Evolutionary conservation across 2,888 invertebrate genomes (phyloP).

Genomic region (Leptinotarsa juncta): DNA sequence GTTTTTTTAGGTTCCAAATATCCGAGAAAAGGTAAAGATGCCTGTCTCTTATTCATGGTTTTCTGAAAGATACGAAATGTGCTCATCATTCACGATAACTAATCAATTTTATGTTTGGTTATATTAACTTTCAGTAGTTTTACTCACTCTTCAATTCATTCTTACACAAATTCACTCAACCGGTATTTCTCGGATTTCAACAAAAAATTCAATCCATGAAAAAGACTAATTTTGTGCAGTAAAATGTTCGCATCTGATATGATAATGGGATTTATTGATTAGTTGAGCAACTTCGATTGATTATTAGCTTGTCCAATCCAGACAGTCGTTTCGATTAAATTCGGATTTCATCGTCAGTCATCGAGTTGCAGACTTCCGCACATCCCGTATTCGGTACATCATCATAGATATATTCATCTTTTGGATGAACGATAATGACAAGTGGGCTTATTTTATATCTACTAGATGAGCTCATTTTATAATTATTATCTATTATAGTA

Average conservation of each 20-base stretch:
- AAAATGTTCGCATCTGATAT: constrained; percentile 8
- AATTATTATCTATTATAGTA: no score
- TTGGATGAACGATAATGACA: no score
- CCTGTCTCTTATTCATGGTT: neutral
- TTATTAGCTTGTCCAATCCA: neutral
- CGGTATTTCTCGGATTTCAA: neutral
- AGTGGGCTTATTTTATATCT: neutral
- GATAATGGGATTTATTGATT: neutral
- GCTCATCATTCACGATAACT: neutral
- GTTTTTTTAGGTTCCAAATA: neutral
- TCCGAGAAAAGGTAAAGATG: neutral
- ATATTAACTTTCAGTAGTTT: neutral
- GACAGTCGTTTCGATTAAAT: neutral
- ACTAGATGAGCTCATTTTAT: no score
- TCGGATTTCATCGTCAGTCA: neutral
- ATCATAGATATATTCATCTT: no score
- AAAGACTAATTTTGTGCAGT: neutral
- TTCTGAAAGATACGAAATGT: neutral
- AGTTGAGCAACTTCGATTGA: constrained; percentile 1
- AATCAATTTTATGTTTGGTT: neutral
- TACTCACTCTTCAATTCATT: neutral
- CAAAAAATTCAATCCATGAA: neutral
- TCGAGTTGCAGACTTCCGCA: neutral
- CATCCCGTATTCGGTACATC: neutral
- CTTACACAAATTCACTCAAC: neutral